phyloP scores from a whole-genome alignment of 2,113 vertebrate species.

The Vicugna pacos region DNA sequence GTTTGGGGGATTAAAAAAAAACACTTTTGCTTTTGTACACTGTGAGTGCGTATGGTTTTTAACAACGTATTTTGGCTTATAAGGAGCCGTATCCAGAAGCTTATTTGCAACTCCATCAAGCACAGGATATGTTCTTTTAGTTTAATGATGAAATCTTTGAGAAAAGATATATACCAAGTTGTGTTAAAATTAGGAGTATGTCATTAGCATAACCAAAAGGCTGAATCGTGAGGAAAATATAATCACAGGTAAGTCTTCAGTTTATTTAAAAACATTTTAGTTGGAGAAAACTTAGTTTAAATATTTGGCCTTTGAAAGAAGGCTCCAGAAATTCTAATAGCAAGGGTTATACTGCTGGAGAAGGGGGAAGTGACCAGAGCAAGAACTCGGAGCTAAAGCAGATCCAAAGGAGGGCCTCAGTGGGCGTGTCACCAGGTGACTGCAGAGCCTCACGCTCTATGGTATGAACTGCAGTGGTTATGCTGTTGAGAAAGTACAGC shows the following conservation, averaged over 20 bases:
- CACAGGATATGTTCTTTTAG: background rate
- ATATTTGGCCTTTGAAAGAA: background rate
- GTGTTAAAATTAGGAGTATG: background rate
- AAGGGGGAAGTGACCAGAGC: background rate
- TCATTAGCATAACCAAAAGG: background rate
- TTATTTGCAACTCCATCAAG: background rate
- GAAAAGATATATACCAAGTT: background rate
- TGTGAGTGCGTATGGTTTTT: background rate
- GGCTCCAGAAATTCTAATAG: background rate
- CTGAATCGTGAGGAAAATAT: background rate
- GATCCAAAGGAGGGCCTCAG: background rate
- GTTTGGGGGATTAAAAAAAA: background rate
- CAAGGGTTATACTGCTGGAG: background rate
- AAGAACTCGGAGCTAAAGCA: background rate
- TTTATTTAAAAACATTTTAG: background rate
- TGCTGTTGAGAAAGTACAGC: background rate
- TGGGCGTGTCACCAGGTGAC: fast-evolving
- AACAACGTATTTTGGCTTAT: background rate
- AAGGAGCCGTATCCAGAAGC: background rate
- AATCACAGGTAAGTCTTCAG: background rate
- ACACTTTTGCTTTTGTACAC: background rate
- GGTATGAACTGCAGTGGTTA: background rate
- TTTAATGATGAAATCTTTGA: background rate
- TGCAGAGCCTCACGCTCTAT: background rate
- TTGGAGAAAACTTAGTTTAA: background rate